Base-by-base conservation (phyloP, 2,888 invertebrate genomes). In the Acanthococcus lagerstroemiae region DNA sequence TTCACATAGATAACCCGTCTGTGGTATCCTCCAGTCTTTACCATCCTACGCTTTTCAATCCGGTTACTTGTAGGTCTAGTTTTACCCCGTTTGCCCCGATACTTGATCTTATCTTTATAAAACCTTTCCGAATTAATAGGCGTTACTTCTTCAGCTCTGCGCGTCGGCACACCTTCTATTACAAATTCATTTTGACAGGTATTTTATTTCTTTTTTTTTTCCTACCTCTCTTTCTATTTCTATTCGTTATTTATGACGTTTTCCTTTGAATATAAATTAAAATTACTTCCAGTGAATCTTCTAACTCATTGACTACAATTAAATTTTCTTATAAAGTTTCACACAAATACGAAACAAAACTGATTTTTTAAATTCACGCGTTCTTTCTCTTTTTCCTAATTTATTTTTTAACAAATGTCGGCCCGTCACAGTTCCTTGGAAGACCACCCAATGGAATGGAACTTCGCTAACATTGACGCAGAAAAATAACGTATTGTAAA, bases 161-260 rank as follows among this genome's bases (percentile, higher is more conserved):
- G 58, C 58, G 58, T 58, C 58, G 58, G 58, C 58, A 58, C 58
- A 58, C 58, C 48, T 58, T 58, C 58, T 58, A 58, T 58, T 58
- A 58, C 58, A 58, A 58, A 58, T 58, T 58, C 58, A 58, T 58
- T 58, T 46, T 58, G 58, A 58, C 58, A 58, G 58, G 58, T 58
- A 58, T 58, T 58, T 58, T 58, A 58, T 58, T 45, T 58, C 48
- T 58, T 58, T 44, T 57, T 26, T n/a, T 46, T 19, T 19, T 48
- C 25, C 24, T 1, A 17, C 25, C 48, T 48, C 21, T 45, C 25
- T 12, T 22, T 19, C 4, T 56, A n/a, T 24, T 21, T 26, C 30
- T 27, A 15, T 27, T 56, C 15, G 58, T 48, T 58, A 48, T 58
- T 48, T 27, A 58, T 24, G 45, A 58, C 58, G 48, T 48, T 44